phyloP scores from a whole-genome alignment of 2,888 invertebrate species.

The Pocota personata region DNA sequence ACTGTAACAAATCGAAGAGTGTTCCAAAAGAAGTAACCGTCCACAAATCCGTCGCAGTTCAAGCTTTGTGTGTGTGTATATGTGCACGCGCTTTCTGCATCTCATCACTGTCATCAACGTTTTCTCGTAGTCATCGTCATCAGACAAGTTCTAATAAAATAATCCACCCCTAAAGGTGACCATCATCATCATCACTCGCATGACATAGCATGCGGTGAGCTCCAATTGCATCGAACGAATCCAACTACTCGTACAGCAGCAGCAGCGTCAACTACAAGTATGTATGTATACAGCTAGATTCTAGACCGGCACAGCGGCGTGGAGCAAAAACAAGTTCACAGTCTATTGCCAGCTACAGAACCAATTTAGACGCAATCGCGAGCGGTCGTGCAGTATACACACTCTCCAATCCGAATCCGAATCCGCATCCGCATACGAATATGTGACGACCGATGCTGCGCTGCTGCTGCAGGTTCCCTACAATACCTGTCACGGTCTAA shows the following conservation, averaged over 20 bases:
- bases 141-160: slow-evolving; percentile 52
- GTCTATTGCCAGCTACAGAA: slow-evolving; percentile 64
- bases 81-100: slow-evolving; percentile 39
- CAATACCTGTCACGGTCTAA: slow-evolving; percentile 59
- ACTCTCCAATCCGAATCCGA: slow-evolving; percentile 23
- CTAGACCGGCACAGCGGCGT: slow-evolving; percentile 26
- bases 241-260: background rate
- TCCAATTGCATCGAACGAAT: slow-evolving; percentile 56
- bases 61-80: background rate
- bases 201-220: slow-evolving; percentile 62
- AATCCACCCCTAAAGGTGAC: slow-evolving; percentile 52
- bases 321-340: slow-evolving; percentile 61
- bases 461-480: slow-evolving; percentile 33
- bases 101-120: slow-evolving; percentile 61
- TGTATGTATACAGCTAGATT: background rate
- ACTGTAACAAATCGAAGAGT: slow-evolving; percentile 56
- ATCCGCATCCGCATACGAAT: slow-evolving; percentile 58
- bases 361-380: slow-evolving; percentile 71
- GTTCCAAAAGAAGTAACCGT: slow-evolving; percentile 27
- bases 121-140: slow-evolving; percentile 45
- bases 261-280: slow-evolving; percentile 9
- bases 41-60: slow-evolving; percentile 43
- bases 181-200: slow-evolving; percentile 45
- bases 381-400: slow-evolving; percentile 50
- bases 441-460: slow-evolving; percentile 51